Conservation (phyloP, 1,140 invertebrate genomes). For the Leptopilina boulardi region DNA sequence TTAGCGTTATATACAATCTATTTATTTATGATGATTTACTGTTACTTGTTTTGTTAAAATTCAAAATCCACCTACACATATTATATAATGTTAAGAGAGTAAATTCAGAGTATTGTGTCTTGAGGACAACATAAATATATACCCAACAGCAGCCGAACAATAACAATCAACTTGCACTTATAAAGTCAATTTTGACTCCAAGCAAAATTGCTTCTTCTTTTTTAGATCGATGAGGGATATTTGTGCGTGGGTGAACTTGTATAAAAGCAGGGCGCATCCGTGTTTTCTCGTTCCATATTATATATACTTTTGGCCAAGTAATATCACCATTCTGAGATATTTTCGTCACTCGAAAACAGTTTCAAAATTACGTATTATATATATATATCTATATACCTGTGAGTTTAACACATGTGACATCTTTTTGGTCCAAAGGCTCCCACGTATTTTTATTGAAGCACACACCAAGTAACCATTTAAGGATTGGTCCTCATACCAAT, state of each 20-base stretch:
- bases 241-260: slow-evolving; percentile 51
- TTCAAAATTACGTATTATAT: slow-evolving; percentile 14
- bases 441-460: slow-evolving; percentile 50
- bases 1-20: no score
- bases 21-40: no score
- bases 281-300: slow-evolving; percentile 26
- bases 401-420: slow-evolving; percentile 38
- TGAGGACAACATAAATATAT: not conserved
- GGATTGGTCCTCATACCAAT: slow-evolving; percentile 52
- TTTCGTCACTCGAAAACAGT: not conserved
- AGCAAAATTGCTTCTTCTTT: slow-evolving; percentile 37
- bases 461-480: slow-evolving; percentile 51
- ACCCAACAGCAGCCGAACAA: not conserved
- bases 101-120: not conserved
- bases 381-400: no score
- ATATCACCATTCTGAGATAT: not conserved
- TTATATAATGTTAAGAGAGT: not conserved
- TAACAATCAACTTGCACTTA: slow-evolving; percentile 37
- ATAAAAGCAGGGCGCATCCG: slow-evolving; percentile 43
- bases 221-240: slow-evolving; percentile 40
- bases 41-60: no score
- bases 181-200: slow-evolving; percentile 43
- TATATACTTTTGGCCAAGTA: not conserved
- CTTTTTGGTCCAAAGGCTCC: slow-evolving; percentile 45
- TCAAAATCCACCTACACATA: not conserved